Evolutionary conservation across 1,140 invertebrate species (phyloP).

Genomic region (Hyphantria cunea): DNA sequence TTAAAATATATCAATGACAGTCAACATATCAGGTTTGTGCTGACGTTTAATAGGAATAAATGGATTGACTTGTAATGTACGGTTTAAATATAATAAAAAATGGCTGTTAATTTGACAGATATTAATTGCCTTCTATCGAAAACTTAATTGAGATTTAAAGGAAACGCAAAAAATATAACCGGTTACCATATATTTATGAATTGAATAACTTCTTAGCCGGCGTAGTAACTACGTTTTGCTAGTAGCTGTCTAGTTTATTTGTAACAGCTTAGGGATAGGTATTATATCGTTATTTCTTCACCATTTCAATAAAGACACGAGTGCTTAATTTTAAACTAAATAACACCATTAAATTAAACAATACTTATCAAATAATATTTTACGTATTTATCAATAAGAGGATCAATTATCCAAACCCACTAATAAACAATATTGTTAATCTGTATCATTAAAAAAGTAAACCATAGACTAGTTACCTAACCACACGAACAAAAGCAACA

Average conservation of each 20-base stretch:
- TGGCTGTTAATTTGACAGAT: slow-evolving; percentile 22
- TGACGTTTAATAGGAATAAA: neutral
- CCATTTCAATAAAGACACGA: too few species aligned
- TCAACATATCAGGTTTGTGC: too few species aligned
- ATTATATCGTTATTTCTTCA: too few species aligned
- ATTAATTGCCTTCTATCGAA: slow-evolving; percentile 18
- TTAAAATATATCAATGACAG: too few species aligned
- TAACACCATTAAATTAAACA: too few species aligned
- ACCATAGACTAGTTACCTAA: slow-evolving; percentile 1
- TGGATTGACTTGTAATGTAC: neutral
- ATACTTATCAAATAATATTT: too few species aligned
- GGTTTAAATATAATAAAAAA: neutral
- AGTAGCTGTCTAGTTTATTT: neutral
- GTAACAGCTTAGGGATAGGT: too few species aligned
- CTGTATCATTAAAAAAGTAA: neutral
- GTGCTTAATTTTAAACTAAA: too few species aligned
- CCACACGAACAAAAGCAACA: neutral
- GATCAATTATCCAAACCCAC: too few species aligned
- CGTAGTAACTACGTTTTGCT: neutral
- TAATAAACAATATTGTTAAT: too few species aligned
- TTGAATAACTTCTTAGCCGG: too few species aligned
- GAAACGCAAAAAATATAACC: slow-evolving; percentile 1
- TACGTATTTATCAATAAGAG: too few species aligned
- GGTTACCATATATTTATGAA: neutral
- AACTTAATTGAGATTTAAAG: slow-evolving; percentile 17